These are phyloP conservation scores for Apomyelois bistriatella DNA, from an alignment of 2,888 invertebrate species.

Conservation along the genomic window DNA sequence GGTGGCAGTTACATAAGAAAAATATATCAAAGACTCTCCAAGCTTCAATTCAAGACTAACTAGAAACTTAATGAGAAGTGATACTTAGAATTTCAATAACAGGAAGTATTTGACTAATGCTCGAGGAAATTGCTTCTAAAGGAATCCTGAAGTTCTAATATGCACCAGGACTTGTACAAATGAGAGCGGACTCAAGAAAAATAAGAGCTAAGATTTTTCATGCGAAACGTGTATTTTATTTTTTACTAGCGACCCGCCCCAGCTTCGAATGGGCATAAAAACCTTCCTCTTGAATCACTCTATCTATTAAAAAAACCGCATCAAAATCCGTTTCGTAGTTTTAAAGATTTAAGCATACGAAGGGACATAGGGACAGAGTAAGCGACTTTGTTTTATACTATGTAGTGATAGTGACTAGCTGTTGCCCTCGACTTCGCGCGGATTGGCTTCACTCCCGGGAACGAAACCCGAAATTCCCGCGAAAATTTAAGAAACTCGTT, in stretches of 20 bases:
- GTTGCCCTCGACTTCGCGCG: too few species aligned
- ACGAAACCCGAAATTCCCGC: too few species aligned
- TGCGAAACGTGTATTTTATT: not conserved
- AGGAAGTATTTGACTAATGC: constrained; percentile 4
- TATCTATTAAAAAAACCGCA: too few species aligned
- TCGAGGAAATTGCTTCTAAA: not conserved
- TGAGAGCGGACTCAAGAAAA: not conserved
- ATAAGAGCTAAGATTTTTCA: not conserved
- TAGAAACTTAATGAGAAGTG: not conserved
- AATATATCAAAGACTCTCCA: not conserved
- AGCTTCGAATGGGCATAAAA: too few species aligned
- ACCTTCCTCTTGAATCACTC: too few species aligned
- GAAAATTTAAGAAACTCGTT: too few species aligned
- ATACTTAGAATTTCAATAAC: not conserved
- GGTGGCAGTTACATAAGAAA: not conserved
- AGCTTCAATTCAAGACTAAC: not conserved
- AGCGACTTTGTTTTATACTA: too few species aligned
- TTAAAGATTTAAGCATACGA: too few species aligned
- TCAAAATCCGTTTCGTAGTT: too few species aligned
- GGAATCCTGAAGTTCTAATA: not conserved
- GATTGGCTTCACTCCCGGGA: too few species aligned
- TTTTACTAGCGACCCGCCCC: not conserved
- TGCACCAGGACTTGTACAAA: not conserved
- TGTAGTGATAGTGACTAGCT: too few species aligned
- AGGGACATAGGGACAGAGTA: too few species aligned